These are phyloP conservation scores for Dicerorhinus sumatrensis DNA, from an alignment of 2,113 vertebrate genomes.

Conservation along the genomic window DNA sequence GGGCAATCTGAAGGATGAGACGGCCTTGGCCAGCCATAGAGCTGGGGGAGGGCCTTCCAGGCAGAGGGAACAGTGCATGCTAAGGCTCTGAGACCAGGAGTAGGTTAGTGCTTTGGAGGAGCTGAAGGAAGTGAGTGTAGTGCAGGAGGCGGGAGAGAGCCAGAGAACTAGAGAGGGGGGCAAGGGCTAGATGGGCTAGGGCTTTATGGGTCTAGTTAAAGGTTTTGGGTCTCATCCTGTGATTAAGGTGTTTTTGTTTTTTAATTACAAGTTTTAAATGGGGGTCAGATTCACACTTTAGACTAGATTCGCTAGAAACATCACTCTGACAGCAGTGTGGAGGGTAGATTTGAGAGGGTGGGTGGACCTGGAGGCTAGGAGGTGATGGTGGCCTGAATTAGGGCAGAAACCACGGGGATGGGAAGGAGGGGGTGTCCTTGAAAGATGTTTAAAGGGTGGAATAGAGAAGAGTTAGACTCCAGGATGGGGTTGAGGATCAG, in stretches of 20 bases:
- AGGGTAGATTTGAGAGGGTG: neutral
- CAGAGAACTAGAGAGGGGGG: neutral
- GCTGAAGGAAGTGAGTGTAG: neutral
- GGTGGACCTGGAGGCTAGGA: neutral
- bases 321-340: too few relatives aligned
- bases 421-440: neutral
- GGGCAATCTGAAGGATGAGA: neutral
- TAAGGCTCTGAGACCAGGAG: neutral
- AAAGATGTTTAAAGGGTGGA: neutral
- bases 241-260: neutral
- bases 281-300: neutral
- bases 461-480: neutral
- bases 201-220: neutral
- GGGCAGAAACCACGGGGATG: neutral
- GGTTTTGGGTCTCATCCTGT: neutral
- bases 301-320: neutral
- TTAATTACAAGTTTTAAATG: neutral
- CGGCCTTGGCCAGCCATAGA: neutral
- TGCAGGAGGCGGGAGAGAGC: neutral
- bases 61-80: neutral
- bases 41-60: neutral
- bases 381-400: neutral
- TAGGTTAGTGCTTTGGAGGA: neutral
- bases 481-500: neutral
- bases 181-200: neutral